phyloP scores from a whole-genome alignment of 2,113 vertebrate genomes.

The Thalassoma bifasciatum region DNA sequence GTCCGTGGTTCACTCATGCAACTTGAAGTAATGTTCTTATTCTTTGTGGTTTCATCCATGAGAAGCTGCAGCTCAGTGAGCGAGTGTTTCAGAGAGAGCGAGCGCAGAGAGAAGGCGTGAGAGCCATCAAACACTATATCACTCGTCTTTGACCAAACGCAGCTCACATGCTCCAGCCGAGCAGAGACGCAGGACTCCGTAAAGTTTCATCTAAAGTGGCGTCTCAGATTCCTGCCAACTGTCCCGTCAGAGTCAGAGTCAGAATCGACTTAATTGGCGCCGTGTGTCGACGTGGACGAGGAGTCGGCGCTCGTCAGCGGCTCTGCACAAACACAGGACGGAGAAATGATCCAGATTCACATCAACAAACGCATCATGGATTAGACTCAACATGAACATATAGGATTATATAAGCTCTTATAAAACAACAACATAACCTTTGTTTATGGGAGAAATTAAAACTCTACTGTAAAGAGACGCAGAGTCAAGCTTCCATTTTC shows the following conservation, averaged over 20 bases:
- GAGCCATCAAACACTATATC: not conserved
- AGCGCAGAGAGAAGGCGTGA: not conserved
- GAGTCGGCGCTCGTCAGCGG: not conserved
- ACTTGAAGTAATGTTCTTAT: not conserved
- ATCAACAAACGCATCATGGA: no score
- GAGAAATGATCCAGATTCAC: no score
- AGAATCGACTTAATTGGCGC: not conserved
- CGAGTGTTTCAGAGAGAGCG: not conserved
- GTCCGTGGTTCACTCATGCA: not conserved
- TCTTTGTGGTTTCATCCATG: not conserved
- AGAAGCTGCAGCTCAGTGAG: not conserved
- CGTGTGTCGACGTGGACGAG: not conserved
- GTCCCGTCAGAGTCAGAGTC: not conserved
- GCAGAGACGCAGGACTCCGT: not conserved
- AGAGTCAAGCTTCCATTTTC: no score
- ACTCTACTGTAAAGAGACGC: no score
- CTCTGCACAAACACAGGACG: no score
- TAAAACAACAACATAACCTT: no score
- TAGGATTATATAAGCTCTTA: no score
- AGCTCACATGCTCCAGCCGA: not conserved
- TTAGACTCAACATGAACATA: no score
- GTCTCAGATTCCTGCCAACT: not conserved
- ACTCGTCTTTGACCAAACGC: not conserved
- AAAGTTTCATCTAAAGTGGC: conserved; percentile 9
- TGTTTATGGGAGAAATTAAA: no score